phyloP scores from a whole-genome alignment of 2,797 vertebrate genomes.

The Anguilla megastoma region DNA sequence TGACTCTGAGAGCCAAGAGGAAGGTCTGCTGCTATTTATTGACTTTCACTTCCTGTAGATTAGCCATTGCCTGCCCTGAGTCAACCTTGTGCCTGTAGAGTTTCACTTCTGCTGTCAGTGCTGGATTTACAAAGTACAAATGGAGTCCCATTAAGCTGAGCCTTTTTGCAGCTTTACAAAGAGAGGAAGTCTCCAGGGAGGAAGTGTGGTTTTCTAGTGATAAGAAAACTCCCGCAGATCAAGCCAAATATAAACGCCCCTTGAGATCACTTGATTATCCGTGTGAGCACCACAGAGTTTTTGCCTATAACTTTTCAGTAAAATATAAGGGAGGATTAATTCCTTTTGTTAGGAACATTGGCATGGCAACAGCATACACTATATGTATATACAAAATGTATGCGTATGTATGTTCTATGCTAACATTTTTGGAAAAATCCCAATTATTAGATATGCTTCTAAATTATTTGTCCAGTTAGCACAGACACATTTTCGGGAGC shows the following conservation, averaged over 20 bases:
- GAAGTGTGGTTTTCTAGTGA: not conserved
- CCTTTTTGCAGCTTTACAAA: not conserved
- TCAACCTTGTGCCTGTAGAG: not conserved
- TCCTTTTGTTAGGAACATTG: too few relatives aligned
- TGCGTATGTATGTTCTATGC: too few relatives aligned
- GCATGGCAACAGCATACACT: too few relatives aligned
- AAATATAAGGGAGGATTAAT: too few relatives aligned
- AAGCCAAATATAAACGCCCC: not conserved
- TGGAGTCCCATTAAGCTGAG: not conserved
- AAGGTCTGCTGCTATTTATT: not conserved
- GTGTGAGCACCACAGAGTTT: not conserved
- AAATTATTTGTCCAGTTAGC: too few relatives aligned
- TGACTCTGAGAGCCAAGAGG: not conserved
- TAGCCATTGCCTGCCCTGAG: not conserved
- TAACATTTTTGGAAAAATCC: too few relatives aligned
- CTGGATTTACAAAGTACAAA: not conserved
- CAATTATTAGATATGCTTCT: too few relatives aligned
- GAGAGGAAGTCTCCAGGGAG: not conserved
- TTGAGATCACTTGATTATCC: not conserved
- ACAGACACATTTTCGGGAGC: too few relatives aligned
- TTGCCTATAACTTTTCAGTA: not conserved
- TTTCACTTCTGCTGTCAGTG: constrained; percentile 11
- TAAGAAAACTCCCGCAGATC: not conserved
- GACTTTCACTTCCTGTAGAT: not conserved
- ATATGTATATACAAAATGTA: too few relatives aligned